phyloP scores from a whole-genome alignment of 2,888 invertebrate species.

The Automeris io region DNA sequence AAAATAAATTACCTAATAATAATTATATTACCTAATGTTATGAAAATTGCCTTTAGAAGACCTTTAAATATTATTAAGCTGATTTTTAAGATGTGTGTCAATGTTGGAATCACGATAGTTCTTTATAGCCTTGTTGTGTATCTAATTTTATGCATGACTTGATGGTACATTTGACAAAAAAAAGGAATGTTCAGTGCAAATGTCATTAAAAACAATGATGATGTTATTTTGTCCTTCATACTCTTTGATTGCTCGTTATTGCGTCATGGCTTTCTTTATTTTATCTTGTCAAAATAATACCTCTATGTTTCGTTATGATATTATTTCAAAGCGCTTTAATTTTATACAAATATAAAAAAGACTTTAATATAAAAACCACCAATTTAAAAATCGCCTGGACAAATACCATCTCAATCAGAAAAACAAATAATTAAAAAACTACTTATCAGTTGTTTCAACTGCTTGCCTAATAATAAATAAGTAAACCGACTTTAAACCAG shows the following conservation, averaged over 20 bases:
- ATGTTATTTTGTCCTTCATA: constrained; percentile 2
- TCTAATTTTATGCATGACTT: constrained; percentile 5
- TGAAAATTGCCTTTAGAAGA: not conserved
- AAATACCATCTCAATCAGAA: no score
- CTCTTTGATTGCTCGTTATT: not conserved
- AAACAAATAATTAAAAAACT: no score
- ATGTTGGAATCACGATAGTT: constrained; percentile 1
- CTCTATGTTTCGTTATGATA: no score
- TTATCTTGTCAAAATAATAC: not conserved
- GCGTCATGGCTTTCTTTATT: not conserved
- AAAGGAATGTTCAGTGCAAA: not conserved
- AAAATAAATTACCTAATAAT: no score
- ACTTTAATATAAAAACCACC: no score
- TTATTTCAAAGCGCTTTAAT: no score
- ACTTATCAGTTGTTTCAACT: no score
- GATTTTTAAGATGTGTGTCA: constrained; percentile 1
- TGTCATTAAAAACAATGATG: not conserved
- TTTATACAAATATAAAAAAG: no score
- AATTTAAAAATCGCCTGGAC: no score
- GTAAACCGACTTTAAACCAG: no score
- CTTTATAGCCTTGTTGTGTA: constrained; percentile 1
- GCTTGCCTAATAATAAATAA: no score
- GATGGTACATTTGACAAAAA: not conserved
- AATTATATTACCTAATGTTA: not conserved
- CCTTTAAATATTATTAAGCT: not conserved